Evolutionary conservation across 2,888 invertebrate species (phyloP).

Genomic region (Conchocele bisecta): DNA sequence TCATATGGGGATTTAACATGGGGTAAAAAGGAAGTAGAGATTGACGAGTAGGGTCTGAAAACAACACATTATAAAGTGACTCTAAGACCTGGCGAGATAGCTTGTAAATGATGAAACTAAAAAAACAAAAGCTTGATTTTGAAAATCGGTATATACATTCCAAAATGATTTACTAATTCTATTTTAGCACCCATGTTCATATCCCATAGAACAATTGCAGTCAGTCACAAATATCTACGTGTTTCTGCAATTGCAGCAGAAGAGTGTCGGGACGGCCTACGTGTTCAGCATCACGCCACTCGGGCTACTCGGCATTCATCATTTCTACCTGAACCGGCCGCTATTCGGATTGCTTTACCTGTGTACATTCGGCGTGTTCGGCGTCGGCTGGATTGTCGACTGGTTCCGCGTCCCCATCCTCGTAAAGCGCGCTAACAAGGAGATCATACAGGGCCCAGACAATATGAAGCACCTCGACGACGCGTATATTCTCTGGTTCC

Average conservation of each 20-base stretch:
- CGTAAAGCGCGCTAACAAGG: slow-evolving; percentile 61
- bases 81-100: too few relatives aligned
- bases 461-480: slow-evolving; percentile 59
- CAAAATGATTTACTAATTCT: too few relatives aligned
- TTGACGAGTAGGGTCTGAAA: too few relatives aligned
- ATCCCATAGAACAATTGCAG: too few relatives aligned
- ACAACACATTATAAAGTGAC: too few relatives aligned
- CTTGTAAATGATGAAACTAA: too few relatives aligned
- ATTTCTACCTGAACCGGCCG: slow-evolving; percentile 63
- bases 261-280: slow-evolving; percentile 51
- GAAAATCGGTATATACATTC: too few relatives aligned
- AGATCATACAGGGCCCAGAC: slow-evolving; percentile 15
- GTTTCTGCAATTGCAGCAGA: slow-evolving; percentile 36
- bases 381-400: slow-evolving; percentile 72
- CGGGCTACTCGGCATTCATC: slow-evolving; percentile 65
- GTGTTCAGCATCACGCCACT: slow-evolving; percentile 56
- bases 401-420: slow-evolving; percentile 68
- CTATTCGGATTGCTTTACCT: slow-evolving; percentile 64
- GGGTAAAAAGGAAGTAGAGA: too few relatives aligned
- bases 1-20: too few relatives aligned
- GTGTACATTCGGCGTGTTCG: slow-evolving; percentile 61
- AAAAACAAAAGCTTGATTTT: too few relatives aligned
- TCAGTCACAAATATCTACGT: too few relatives aligned
- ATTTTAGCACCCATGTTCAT: too few relatives aligned
- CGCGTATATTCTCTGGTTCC: slow-evolving; percentile 67